A percentile compares a stretch with the other conserved stretches of the same genome.
phyloP scores from a whole-genome alignment of 53 echinoderm and acorn worm genomes.

The Glandiceps talaboti region DNA sequence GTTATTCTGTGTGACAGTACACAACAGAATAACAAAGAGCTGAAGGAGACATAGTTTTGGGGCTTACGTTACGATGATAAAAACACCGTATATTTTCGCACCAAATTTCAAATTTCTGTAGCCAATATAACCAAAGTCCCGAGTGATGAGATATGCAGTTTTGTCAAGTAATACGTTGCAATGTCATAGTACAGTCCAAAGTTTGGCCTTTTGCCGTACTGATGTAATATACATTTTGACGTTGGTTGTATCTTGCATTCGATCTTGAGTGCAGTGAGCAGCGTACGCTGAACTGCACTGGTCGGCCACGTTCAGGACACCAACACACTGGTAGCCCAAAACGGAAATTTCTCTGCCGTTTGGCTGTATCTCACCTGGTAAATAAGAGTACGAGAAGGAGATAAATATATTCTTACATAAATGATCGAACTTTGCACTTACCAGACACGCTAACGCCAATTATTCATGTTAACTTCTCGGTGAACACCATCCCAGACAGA shows the following conservation, averaged over 20 bases:
- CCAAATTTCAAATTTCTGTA: no score
- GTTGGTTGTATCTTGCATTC: no score
- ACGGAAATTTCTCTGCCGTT: neutral
- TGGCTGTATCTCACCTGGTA: neutral
- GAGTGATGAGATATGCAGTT: no score
- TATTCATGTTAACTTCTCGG: neutral
- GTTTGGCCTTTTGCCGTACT: no score
- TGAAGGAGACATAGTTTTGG: neutral
- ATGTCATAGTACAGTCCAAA: no score
- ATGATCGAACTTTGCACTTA: neutral
- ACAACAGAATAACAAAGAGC: neutral
- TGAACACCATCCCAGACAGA: neutral
- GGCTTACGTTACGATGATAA: neutral
- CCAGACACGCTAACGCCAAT: neutral
- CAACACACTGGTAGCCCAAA: neutral
- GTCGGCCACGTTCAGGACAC: neutral
- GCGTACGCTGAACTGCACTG: no score
- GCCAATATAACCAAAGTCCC: no score
- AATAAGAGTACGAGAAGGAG: neutral
- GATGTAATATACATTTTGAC: no score
- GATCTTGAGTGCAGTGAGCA: no score
- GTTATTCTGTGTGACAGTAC: neutral
- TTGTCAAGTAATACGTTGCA: no score
- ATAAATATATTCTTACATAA: neutral
- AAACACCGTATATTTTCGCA: neutral